Conservation (phyloP, 2,888 invertebrate species). For the Macrosiphum euphorbiae region DNA sequence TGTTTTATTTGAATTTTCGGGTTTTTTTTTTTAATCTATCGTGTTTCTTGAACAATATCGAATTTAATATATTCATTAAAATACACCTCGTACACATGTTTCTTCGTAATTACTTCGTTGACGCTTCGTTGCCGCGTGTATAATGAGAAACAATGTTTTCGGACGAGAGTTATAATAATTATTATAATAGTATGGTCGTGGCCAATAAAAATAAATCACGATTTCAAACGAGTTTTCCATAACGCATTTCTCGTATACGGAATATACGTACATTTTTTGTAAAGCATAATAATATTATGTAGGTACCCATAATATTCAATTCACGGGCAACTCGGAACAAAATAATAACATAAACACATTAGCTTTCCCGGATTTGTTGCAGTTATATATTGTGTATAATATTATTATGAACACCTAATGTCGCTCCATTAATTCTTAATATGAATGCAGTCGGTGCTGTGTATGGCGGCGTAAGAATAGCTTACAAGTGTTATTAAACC, state of each 20-base stretch:
- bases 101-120: not conserved
- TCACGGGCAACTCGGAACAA: not conserved
- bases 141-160: not conserved
- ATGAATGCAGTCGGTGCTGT: not conserved
- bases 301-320: not conserved
- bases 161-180: not conserved
- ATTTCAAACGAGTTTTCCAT: constrained; percentile 4
- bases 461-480: constrained; percentile 1
- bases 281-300: not conserved
- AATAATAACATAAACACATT: not conserved
- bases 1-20: not conserved
- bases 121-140: not conserved
- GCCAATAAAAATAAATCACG: constrained; percentile 7
- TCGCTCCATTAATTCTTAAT: not conserved
- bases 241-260: not conserved
- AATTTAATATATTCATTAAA: constrained; percentile 10
- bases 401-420: not conserved
- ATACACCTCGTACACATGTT: not conserved
- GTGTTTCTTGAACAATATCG: not conserved
- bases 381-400: constrained; percentile 8
- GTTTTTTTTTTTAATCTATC: not conserved
- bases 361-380: not conserved
- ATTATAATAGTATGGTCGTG: not conserved
- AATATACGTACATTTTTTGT: not conserved
- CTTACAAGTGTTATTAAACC: constrained; percentile 34